These are phyloP conservation scores for Gryllus bimaculatus DNA, from an alignment of 1,140 invertebrate genomes.

Conservation along the genomic window DNA sequence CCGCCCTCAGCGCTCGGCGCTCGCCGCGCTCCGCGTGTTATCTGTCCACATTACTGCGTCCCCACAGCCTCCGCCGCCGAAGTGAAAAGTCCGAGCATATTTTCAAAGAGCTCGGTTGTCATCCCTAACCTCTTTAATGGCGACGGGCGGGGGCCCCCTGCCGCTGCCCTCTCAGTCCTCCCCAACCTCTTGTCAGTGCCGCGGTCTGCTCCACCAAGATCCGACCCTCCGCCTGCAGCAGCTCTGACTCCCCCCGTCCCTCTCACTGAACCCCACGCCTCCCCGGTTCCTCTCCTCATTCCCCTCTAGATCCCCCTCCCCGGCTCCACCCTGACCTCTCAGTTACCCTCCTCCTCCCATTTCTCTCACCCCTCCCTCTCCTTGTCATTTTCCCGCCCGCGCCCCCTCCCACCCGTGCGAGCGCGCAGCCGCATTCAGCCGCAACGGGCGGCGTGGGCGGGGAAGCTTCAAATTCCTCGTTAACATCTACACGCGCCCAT, in stretches of 20 bases:
- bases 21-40: background rate
- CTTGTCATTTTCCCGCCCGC: background rate
- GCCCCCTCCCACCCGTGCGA: background rate
- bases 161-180: too few relatives aligned
- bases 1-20: too few relatives aligned
- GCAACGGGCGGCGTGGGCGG: background rate
- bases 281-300: too few relatives aligned
- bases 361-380: background rate
- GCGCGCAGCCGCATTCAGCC: background rate
- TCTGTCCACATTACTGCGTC: background rate
- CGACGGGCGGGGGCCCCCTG: too few relatives aligned
- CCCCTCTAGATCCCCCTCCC: too few relatives aligned
- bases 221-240: background rate
- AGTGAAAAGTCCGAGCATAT: conserved; percentile 4
- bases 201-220: too few relatives aligned
- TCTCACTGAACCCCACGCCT: background rate
- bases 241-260: background rate
- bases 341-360: background rate
- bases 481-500: background rate
- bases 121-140: background rate
- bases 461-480: background rate
- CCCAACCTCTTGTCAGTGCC: too few relatives aligned
- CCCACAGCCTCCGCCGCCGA: background rate
- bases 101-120: background rate
- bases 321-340: too few relatives aligned